Evolutionary conservation across 2,888 invertebrate species (phyloP), one percentile per base, ranked within the genome.

Genomic region (Hyles lineata): DNA sequence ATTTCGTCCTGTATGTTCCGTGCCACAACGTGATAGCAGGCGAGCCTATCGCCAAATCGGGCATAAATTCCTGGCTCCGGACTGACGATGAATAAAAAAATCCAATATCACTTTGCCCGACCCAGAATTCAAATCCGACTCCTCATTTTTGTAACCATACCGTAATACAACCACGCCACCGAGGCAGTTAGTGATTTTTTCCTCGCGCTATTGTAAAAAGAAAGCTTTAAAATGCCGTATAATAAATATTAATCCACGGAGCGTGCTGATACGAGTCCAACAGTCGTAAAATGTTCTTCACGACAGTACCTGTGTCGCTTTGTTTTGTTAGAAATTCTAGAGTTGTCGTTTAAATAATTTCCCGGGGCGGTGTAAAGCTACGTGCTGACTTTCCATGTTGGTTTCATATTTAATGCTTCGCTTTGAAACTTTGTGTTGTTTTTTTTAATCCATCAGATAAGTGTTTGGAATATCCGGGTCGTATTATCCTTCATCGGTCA

Each of bases 311-410:
- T 19, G 32, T 32, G n/a, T 62, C 19, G 29, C 32, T 19, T 69
- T 60, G 59, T 59, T 59, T 58, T 60, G 60, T 43, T 70, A 35
- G 60, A 73, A 76, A 73, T 73, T 76, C 62, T 76, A 74, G 72
- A 73, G 75, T 72, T 73, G 69, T 73, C 75, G 72, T 76, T 75
- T 71, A 73, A 76, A 74, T 70, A 69, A 29, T 75, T 62, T 76
- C 77, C 76, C 62, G 15, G 55, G 74, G 76, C 75, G 70, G 70
- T 29, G 72, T 74, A 63, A 63, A 58, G 70, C 72, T 74, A 29
- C 25, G 52, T 58, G 62, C 71, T 72, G 70, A 61, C 72, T 74
- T 75, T 72, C 69, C 61, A 72, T 73, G 29, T 32, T 19, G 19
- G 61, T 62, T 62, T 62, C 61, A 62, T 62, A 70, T 61, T 35